Evolutionary conservation across 2,888 invertebrate genomes (phyloP).

Genomic region (Plagodis pulveraria): DNA sequence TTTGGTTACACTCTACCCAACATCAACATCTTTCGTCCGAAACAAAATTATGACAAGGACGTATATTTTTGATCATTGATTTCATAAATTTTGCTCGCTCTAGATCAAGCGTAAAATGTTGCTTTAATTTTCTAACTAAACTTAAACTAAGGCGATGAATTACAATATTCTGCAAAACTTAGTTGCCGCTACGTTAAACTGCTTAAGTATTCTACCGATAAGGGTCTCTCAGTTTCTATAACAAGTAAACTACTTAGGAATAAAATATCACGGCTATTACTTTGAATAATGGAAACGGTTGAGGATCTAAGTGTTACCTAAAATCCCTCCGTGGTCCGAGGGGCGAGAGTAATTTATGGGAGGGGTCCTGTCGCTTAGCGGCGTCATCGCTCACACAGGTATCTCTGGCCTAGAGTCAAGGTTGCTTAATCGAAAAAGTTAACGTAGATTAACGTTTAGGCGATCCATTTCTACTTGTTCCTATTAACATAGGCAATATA

Average conservation of each 20-base stretch:
- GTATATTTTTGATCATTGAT: too few species aligned
- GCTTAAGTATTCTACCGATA: conserved; percentile 29
- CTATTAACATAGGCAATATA: too few species aligned
- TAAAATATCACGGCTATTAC: conserved; percentile 34
- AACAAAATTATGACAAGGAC: too few species aligned
- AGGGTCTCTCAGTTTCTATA: conserved; percentile 29
- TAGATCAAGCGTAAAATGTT: too few species aligned
- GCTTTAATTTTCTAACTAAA: not conserved
- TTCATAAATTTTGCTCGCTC: too few species aligned
- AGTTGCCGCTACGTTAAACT: conserved; percentile 23
- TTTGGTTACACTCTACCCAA: too few species aligned
- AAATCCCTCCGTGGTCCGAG: conserved; percentile 26
- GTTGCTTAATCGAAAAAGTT: conserved; percentile 14
- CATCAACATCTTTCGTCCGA: too few species aligned
- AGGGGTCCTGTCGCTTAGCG: conserved; percentile 15
- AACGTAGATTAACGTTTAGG: too few species aligned
- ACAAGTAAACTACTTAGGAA: conserved; percentile 29
- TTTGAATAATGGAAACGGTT: conserved; percentile 31
- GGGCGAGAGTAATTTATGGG: conserved; percentile 27
- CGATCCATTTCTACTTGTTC: too few species aligned
- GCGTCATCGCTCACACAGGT: conserved; percentile 22
- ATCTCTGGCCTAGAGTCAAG: not conserved
- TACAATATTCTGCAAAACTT: conserved; percentile 18
- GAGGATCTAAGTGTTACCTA: conserved; percentile 24
- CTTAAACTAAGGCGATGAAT: conserved; percentile 17